Evolutionary conservation across 2,888 invertebrate species (phyloP), one percentile per base, ranked within the genome.

Genomic region (Eupeodes luniger): DNA sequence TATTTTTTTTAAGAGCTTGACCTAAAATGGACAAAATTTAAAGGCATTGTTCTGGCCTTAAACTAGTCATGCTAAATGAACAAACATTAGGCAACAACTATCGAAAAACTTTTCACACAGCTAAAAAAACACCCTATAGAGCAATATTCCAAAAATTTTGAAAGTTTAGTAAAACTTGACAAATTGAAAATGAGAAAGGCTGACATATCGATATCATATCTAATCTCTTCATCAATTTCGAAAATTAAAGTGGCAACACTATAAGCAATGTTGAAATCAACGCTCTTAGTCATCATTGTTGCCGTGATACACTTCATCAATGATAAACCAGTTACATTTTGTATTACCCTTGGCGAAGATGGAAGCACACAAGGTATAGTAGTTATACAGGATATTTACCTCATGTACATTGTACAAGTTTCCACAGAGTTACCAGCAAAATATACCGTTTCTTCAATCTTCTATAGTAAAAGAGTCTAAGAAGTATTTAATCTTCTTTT

Each of bases 401-500:
- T 47, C 49, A 27, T 70, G 72, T 85, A 76, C 81, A 75, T 14
- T 70, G 72, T 81, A 76, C 81, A 75, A 74, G 81, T 67, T 83
- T 75, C 76, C 53, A 75, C 82, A 55, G 51, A 72, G 64, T 16
- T n/a, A 61, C 34, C 27, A 79, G 36, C 16, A 47, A 6, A 36
- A 53, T 53, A 72, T 83, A 83, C 86, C 86, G 86, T 87, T 87
- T 83, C 57, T 70, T 72, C 79, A 86, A 83, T 79, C 79, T 76
- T 40, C 40, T 9, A 9, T 9, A 40, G 40, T 40, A 77, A 5
- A 49, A 27, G 27, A 27, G 27, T 27, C 27, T 67, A 81, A 70
- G 40, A 69, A 55, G 12, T 69, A 36, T 69, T 69, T 53, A 69
- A 69, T 79, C 74, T 64, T 75, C 77, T 47, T 40, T 36, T 16